Evolutionary conservation across 2,888 invertebrate genomes (phyloP).

Genomic region (Lasioglossum villosulum): DNA sequence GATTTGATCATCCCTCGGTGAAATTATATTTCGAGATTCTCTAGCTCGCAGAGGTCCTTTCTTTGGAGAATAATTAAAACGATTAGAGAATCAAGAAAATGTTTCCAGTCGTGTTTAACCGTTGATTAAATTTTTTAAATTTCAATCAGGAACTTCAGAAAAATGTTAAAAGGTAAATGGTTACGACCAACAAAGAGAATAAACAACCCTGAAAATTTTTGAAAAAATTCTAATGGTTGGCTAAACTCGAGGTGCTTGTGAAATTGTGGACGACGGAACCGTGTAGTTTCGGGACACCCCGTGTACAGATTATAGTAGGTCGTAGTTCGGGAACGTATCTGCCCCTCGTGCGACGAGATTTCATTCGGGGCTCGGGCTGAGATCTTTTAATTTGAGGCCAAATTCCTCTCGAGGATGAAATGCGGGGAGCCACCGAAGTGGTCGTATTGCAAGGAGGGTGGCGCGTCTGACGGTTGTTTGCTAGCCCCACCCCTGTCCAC

Average conservation of each 20-base stretch:
- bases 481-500: conserved; percentile 66
- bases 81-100: background rate
- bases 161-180: background rate
- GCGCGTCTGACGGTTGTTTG: conserved; percentile 74
- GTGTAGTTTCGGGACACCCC: conserved; percentile 60
- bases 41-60: background rate
- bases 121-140: too few relatives aligned
- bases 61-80: background rate
- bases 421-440: conserved; percentile 80
- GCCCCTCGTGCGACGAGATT: conserved; percentile 74
- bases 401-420: conserved; percentile 83
- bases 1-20: background rate
- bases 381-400: conserved; percentile 84
- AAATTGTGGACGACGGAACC: background rate
- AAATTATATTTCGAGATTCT: background rate
- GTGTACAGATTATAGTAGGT: conserved; percentile 68
- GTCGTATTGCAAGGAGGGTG: conserved; percentile 78
- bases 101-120: too few relatives aligned
- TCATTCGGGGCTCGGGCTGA: conserved; percentile 77
- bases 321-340: conserved; percentile 73
- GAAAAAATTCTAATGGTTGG: background rate
- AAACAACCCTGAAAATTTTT: background rate
- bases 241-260: background rate
- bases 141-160: background rate
- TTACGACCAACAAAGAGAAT: background rate